Evolutionary conservation across 2,888 invertebrate species (phyloP).

Genomic region (Xestia rhomboidea): DNA sequence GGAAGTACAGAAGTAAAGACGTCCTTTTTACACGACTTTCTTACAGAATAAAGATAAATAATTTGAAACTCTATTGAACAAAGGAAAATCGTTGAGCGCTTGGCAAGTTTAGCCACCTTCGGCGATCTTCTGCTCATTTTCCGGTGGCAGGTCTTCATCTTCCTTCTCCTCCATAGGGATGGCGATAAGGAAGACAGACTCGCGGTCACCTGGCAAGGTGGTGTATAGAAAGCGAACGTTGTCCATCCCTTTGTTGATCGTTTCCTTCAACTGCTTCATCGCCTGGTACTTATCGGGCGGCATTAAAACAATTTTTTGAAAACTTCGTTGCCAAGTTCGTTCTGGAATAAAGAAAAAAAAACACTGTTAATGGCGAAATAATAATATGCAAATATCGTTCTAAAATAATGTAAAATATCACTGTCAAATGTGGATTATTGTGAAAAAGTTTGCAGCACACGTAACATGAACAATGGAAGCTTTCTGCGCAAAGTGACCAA

Average conservation of each 20-base stretch:
- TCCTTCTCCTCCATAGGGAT: background rate
- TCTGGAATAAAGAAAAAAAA: constrained; percentile 1
- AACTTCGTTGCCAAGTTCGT: background rate
- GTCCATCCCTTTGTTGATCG: background rate
- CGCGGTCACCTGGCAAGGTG: background rate
- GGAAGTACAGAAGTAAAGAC: background rate
- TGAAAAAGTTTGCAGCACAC: background rate
- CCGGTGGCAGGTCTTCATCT: background rate
- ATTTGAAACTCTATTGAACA: background rate
- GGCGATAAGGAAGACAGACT: background rate
- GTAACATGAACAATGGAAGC: background rate
- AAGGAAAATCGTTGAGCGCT: background rate
- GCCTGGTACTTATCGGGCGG: background rate
- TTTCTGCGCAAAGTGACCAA: background rate
- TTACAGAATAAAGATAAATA: background rate
- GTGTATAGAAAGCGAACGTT: background rate
- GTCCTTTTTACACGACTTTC: background rate
- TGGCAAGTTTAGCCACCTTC: background rate
- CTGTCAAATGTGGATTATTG: background rate
- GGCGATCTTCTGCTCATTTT: background rate
- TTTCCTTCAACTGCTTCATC: background rate
- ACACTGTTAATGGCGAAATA: background rate
- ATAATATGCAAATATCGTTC: background rate
- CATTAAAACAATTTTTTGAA: background rate
- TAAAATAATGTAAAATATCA: background rate